Base-by-base conservation (phyloP, 2,888 invertebrate genomes). In the Marasmarcha lunaedactyla region DNA sequence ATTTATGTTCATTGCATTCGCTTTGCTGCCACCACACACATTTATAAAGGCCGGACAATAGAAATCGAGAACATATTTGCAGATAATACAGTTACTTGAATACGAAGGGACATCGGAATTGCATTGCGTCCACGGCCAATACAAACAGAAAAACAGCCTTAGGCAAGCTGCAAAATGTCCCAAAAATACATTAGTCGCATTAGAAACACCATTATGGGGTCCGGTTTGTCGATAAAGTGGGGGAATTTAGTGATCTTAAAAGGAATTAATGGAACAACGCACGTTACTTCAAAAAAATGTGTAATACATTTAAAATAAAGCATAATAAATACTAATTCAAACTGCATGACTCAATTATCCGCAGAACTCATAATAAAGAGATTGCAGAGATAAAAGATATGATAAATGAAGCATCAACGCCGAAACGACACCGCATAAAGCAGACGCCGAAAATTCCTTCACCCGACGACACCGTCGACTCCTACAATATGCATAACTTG, bases 401-500 rank as follows among this genome's bases (percentile, higher is more conserved):
- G 59, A 71, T 67, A 72, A 69, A 71, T 64, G 65, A 66, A 65
- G 69, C 62, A 68, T 66, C 70, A 65, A 57, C 64, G 57, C 57
- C 59, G 51, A 59, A 59, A 64, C 61, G 60, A 63, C 58, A 53
- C 46, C 49, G 53, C 49, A 61, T 67, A 66, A 73, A 68, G 59
- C 56, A 60, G 60, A 69, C 60, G 62, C 64, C 72, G 52, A 73
- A 70, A 72, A 69, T 67, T 71, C 65, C 59, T 65, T 59, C 63
- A 64, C 67, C 70, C 70, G 59, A 59, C 63, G 58, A 51, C 52
- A 60, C 58, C 61, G 57, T 64, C 62, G 59, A 71, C 70, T 74
- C 70, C 67, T 77, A 77, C 74, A 79, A 77, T 79, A 79, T 81
- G 78, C 79, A 81, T 79, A 81, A 78, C 79, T 81, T 78, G 78